Evolutionary conservation across 2,113 vertebrate genomes (phyloP), one percentile per base, ranked within the genome.

Genomic region (Eretmochelys imbricata): DNA sequence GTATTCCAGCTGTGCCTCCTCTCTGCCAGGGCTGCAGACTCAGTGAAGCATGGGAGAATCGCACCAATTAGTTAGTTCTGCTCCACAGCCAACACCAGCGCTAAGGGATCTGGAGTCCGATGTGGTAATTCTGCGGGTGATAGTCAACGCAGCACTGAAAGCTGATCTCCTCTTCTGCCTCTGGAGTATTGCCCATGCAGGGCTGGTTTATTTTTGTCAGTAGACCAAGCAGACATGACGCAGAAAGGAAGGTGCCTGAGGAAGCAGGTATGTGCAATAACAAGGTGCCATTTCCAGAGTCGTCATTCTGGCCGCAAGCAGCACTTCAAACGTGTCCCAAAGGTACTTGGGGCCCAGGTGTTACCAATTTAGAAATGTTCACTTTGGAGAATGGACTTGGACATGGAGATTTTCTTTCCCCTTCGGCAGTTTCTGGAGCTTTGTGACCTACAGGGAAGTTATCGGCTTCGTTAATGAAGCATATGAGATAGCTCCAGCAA

Each of bases 311-410:
- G 94, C 72, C 91, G 86, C 85, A 83, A 87, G 82, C 93, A 94
- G 72, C 79, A 0, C 93, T 97, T 72, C 54, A 85, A 88, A 89
- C 76, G 59, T 1, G 0, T 88, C 84, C 92, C 90, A 85, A 75
- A 94, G 14, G 53, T 80, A 95, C 31, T 82, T 93, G 95, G 84
- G 91, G 89, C 46, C 80, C 94, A 86, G 38, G 16, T 5, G 0
- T 84, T 94, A 87, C 82, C 91, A 85, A 85, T 96, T 96, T 97
- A 97, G 93, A 91, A 96, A 94, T 17, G 0, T 98, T 94, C 96
- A 89, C 82, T 96, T 97, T 93, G 90, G 89, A 96, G 90, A 85
- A 92, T 92, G 88, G 80, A 17, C 86, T 93, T 85, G 89, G 95
- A 53, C 17, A 50, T 91, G 86, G 92, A 90, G 88, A 92, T 97